A percentile compares a stretch with the other conserved stretches of the same genome.
Conservation (phyloP, 2,888 invertebrate species). For the Acronicta psi region DNA sequence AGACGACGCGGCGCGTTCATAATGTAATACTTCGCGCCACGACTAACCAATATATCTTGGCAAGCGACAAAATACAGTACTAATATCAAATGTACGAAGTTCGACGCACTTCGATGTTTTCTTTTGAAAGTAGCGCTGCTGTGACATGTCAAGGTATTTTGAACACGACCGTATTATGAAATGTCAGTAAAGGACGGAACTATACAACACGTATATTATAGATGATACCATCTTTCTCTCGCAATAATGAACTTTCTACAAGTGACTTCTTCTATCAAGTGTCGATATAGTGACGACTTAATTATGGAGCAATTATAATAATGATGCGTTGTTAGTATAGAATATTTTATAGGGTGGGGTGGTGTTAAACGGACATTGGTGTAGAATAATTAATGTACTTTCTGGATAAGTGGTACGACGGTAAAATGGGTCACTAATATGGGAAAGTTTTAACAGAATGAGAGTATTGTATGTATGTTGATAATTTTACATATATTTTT, state of each 20-base stretch:
- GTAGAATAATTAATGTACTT: not conserved
- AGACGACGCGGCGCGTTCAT: slow-evolving; percentile 54
- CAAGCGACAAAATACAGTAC: not conserved
- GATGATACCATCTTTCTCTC: not conserved
- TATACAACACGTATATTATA: not conserved
- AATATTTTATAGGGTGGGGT: slow-evolving; percentile 17
- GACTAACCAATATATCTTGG: slow-evolving; percentile 4
- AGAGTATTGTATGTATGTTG: no score
- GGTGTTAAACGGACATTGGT: not conserved
- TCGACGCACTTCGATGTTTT: not conserved
- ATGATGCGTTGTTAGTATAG: slow-evolving; percentile 6
- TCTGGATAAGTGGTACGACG: not conserved
- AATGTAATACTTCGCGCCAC: slow-evolving; percentile 41
- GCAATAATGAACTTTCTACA: not conserved
- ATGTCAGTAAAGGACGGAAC: not conserved
- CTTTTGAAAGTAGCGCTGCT: not conserved
- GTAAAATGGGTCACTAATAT: not conserved
- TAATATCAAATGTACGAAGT: not conserved
- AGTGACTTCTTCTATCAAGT: slow-evolving; percentile 24
- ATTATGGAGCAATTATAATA: slow-evolving; percentile 23
- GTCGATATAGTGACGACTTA: slow-evolving; percentile 21
- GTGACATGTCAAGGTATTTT: not conserved
- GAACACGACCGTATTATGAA: not conserved
- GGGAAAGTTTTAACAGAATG: no score
- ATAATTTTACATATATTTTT: no score